phyloP scores from a whole-genome alignment of 2,113 vertebrate genomes.

The Microcebus murinus region DNA sequence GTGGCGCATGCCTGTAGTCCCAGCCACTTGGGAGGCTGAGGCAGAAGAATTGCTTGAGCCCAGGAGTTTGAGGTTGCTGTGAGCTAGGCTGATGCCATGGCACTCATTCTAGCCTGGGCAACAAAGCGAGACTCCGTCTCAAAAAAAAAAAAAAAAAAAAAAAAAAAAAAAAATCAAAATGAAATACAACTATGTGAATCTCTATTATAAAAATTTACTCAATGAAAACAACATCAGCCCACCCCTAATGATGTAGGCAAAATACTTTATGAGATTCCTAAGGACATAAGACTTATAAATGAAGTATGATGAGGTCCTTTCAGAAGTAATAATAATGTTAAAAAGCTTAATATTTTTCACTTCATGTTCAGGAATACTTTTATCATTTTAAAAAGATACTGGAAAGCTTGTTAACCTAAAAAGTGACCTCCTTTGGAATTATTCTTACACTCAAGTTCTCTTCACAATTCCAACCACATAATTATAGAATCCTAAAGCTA shows the following conservation, averaged over 20 bases:
- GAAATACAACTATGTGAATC: background rate
- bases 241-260: too few relatives aligned
- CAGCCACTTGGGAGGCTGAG: too few relatives aligned
- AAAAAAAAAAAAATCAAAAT: background rate
- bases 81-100: too few relatives aligned
- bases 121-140: too few relatives aligned
- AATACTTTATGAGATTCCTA: too few relatives aligned
- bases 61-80: too few relatives aligned
- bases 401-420: constrained; percentile 50
- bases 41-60: too few relatives aligned
- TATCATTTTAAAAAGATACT: constrained; percentile 1
- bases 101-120: too few relatives aligned
- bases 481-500: background rate
- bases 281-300: constrained; percentile 21
- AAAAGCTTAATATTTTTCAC: constrained; percentile 37
- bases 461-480: background rate
- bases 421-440: constrained; percentile 52
- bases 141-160: background rate
- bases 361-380: constrained; percentile 4
- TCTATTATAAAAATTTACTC: background rate
- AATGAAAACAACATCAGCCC: too few relatives aligned
- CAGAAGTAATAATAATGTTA: constrained; percentile 15
- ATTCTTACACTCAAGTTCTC: background rate
- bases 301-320: constrained; percentile 12
- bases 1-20: too few relatives aligned